Base-by-base conservation (phyloP, 2,888 invertebrate genomes). In the Megaustenia siamemsis region DNA sequence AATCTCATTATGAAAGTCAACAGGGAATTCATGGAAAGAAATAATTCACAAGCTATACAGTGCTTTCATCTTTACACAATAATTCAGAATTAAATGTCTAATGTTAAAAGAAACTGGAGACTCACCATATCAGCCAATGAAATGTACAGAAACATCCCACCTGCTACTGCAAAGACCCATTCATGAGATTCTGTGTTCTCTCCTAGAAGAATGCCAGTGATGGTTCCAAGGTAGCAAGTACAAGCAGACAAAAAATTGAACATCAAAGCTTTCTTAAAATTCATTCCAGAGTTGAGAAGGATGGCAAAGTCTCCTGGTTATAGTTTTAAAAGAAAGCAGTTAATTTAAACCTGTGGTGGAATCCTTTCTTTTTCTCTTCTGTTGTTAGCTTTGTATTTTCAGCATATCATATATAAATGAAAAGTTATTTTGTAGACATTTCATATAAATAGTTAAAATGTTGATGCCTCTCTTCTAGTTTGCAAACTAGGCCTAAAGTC, bases 71-170 rank as follows among this genome's bases (percentile, higher is more conserved):
- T n/a, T 24, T 21, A n/a, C 28, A 60, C 24, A 60, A 60, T 60
- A 60, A 4, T 24, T 60, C 3, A 60, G 60, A n/a, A n/a, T n/a
- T 8, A n/a, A 60, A 12, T 28, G 6, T n/a, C 10, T n/a, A 1
- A 60, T 2, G 24, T 15, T n/a, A 21, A 24, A n/a, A n/a, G 24
- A 60, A n/a, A 63, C 28, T 2, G 12, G 18, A 32, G 15, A 85
- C 93, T 93, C 90, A 96, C 95, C 96, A 96, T 96, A 91, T 95
- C 95, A 43, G 95, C 95, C 56, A 96, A 93, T 28, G 95, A 94
- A 87, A 96, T 96, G 93, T 96, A 96, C 69, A 96, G 94, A 91
- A 96, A 96, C 95, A 96, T 96, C 78, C 96, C 96, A 8, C 95
- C 95, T 60, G 96, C 96, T 81, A 96, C 91, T 8, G 95, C 96